Percentiles rank a stretch among this genome's conserved stretches.
Evolutionary conservation across 2,797 vertebrate genomes (phyloP).

Genomic region (Eulemur rubriventer): DNA sequence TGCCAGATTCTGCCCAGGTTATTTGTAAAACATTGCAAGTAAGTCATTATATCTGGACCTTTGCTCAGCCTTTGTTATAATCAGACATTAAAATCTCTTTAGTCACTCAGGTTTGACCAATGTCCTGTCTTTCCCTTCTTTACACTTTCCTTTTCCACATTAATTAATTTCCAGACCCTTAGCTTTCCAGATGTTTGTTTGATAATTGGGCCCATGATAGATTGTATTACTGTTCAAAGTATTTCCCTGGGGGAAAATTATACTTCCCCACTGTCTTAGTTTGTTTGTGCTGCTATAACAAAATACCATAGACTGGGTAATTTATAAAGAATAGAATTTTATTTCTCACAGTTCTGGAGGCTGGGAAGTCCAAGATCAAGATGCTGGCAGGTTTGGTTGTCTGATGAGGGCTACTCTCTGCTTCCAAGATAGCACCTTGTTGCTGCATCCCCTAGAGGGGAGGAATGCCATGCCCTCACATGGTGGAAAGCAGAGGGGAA

Average conservation of each 20-base stretch:
- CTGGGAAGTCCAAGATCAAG: background rate
- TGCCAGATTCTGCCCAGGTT: background rate
- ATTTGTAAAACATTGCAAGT: background rate
- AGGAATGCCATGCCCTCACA: background rate
- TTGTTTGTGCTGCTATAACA: background rate
- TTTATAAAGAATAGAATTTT: background rate
- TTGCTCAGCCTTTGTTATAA: background rate
- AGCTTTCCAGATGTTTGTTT: slow-evolving; percentile 10
- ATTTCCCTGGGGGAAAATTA: background rate
- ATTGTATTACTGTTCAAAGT: background rate
- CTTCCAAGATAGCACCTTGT: background rate
- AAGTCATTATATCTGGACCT: background rate
- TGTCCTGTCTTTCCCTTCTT: background rate
- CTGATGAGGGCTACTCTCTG: background rate
- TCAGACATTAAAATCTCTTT: background rate
- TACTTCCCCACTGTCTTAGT: background rate
- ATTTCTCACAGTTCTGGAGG: background rate
- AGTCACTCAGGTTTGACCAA: background rate
- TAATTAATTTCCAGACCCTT: slow-evolving; percentile 18
- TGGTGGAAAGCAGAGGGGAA: background rate
- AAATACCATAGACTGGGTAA: background rate
- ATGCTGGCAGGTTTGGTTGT: background rate
- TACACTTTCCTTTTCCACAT: background rate
- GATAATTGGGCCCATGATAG: background rate
- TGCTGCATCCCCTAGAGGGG: background rate